Evolutionary conservation across 2,797 vertebrate species (phyloP).

Genomic region (Pangasius larnaudii): DNA sequence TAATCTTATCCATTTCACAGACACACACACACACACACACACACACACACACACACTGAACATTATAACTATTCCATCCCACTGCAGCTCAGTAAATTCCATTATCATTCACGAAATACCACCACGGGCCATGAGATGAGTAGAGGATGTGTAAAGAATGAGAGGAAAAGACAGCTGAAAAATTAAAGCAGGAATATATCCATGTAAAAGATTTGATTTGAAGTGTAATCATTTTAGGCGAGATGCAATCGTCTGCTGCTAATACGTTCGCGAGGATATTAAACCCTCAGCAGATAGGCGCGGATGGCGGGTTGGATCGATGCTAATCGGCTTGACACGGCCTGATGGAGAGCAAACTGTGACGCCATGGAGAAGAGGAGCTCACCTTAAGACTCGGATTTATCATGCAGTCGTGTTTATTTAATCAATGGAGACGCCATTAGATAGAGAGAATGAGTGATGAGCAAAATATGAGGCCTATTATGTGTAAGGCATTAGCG

Average conservation of each 20-base stretch:
- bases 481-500: slow-evolving; percentile 14
- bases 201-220: slow-evolving; percentile 58
- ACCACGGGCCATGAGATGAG: slow-evolving; percentile 19
- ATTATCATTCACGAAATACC: slow-evolving; percentile 26
- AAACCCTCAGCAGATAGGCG: slow-evolving; percentile 49
- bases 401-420: slow-evolving; percentile 50
- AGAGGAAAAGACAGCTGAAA: slow-evolving; percentile 15
- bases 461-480: slow-evolving; percentile 20
- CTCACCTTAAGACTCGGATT: slow-evolving; percentile 51
- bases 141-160: slow-evolving; percentile 18
- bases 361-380: slow-evolving; percentile 46
- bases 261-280: slow-evolving; percentile 49
- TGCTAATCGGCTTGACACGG: slow-evolving; percentile 52
- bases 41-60: slow-evolving; percentile 9
- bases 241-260: slow-evolving; percentile 53
- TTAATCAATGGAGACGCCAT: slow-evolving; percentile 51
- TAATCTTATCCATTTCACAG: slow-evolving; percentile 55
- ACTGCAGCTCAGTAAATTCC: slow-evolving; percentile 28
- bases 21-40: slow-evolving; percentile 35
- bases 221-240: slow-evolving; percentile 51
- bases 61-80: slow-evolving; percentile 33
- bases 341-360: slow-evolving; percentile 52
- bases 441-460: slow-evolving; percentile 41
- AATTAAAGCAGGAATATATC: slow-evolving; percentile 48
- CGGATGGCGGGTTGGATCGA: slow-evolving; percentile 45